Base-by-base conservation (phyloP, 2,888 invertebrate species). In the Meteorus cinctellus region DNA sequence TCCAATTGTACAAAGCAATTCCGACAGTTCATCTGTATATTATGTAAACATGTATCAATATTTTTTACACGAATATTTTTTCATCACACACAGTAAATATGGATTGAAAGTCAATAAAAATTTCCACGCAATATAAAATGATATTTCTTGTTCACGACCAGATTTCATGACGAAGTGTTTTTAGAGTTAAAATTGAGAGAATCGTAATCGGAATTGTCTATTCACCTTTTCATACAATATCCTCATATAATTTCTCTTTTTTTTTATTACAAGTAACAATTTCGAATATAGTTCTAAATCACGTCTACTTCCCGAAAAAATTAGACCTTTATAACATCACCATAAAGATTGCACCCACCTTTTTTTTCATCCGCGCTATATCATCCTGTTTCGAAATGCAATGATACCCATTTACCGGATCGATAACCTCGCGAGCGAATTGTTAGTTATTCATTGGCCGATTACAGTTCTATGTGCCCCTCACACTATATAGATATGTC, bases 371-470 rank as follows among this genome's bases (percentile, higher is more conserved):
- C 41, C 19, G 10, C 6, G 8, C 55, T 2, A 24, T 24, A 55
- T n/a, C 55, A 55, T 55, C 24, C 55, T 72, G 0, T 24, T 74
- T 63, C 72, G 65, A 75, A 78, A 75, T 78, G 70, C 79, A 78
- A 79, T 78, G 80, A 79, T 79, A 79, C 78, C 76, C 79, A 78
- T 81, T 81, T 81, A 81, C 79, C 79, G 80, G 77, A 76, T 79
- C 79, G 77, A 81, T 81, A 79, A 75, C 75, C 78, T 75, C 75
- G 73, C 45, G 67, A 0, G n/a, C 77, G 78, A 79, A 81, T 78
- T 81, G 80, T 79, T 81, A 79, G 80, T 81, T 81, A 81, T 81
- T 81, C 80, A 81, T 81, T 81, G 79, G 79, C 76, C 79, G 80
- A 81, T 81, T 81, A 79, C 80, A 81, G 76, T 81, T 81, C 79